These are phyloP conservation scores for Bedellia somnulentella DNA, from an alignment of 2,888 invertebrate genomes.

Conservation along the genomic window DNA sequence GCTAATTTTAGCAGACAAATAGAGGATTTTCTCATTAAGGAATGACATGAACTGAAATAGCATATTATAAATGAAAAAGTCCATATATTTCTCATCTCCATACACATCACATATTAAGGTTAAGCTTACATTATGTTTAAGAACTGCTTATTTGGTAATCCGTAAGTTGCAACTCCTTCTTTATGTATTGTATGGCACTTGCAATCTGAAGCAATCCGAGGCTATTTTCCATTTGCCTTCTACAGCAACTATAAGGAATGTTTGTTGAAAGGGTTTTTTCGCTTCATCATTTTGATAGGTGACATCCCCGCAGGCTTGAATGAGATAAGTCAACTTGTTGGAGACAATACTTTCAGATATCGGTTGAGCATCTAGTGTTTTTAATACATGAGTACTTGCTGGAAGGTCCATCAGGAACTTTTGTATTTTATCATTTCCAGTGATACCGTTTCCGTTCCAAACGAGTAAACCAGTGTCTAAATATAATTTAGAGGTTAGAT, in stretches of 20 bases:
- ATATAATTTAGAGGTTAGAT: constrained; percentile 80
- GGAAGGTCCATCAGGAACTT: constrained; percentile 86
- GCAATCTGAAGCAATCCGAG: constrained; percentile 83
- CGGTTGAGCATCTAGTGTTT: constrained; percentile 86
- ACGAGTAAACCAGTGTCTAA: constrained; percentile 81
- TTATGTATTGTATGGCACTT: constrained; percentile 61
- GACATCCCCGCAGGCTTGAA: constrained; percentile 82
- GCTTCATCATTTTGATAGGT: constrained; percentile 64
- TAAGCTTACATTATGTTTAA: too few species aligned
- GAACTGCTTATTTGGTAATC: too few species aligned
- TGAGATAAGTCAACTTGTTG: constrained; percentile 78
- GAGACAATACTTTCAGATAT: constrained; percentile 74
- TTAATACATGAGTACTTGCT: constrained; percentile 73
- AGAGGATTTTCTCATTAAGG: too few species aligned
- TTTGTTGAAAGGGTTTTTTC: constrained; percentile 78
- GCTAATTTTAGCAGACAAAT: too few species aligned
- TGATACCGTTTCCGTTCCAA: constrained; percentile 91
- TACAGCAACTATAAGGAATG: constrained; percentile 83
- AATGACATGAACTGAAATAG: too few species aligned
- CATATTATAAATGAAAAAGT: too few species aligned
- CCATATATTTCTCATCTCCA: too few species aligned
- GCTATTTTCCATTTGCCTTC: constrained; percentile 94
- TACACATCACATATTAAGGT: too few species aligned
- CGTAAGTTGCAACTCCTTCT: too few species aligned
- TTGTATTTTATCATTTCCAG: constrained; percentile 79